Evolutionary conservation across 2,888 invertebrate species (phyloP).

Genomic region (Boloria selene): DNA sequence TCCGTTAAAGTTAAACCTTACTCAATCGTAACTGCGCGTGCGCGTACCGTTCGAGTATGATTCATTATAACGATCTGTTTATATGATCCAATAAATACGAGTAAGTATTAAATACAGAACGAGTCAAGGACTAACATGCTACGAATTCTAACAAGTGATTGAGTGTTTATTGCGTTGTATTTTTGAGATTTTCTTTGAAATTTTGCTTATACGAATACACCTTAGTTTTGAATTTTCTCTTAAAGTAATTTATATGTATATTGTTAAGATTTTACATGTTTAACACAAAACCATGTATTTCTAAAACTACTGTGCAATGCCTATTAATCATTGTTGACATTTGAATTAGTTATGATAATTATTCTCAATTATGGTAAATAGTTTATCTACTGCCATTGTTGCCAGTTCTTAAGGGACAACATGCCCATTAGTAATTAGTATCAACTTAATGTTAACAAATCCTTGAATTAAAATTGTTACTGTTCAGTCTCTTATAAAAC

Average conservation of each 20-base stretch:
- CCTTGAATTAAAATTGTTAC: too few relatives aligned
- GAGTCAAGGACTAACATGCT: conserved; percentile 19
- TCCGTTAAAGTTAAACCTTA: background rate
- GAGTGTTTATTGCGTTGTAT: background rate
- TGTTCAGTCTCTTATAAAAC: too few relatives aligned
- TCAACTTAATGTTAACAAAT: too few relatives aligned
- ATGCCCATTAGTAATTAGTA: too few relatives aligned
- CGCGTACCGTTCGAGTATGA: conserved; percentile 18
- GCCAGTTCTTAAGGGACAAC: too few relatives aligned
- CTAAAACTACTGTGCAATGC: background rate
- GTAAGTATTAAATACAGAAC: conserved; percentile 8
- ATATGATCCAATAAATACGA: conserved; percentile 23
- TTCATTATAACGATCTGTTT: conserved; percentile 23
- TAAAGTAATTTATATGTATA: too few relatives aligned
- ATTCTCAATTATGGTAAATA: background rate
- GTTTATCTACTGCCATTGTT: too few relatives aligned
- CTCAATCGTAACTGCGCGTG: conserved; percentile 15
- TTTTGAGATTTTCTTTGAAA: background rate
- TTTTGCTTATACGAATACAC: background rate
- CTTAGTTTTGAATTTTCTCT: too few relatives aligned
- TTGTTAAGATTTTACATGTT: too few relatives aligned
- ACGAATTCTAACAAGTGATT: conserved; percentile 8
- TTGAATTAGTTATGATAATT: background rate
- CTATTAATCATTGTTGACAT: background rate
- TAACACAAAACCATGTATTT: too few relatives aligned